A percentile compares a stretch with the other conserved stretches of the same genome.
Conservation (phyloP, 2,888 invertebrate genomes). For the Brassicogethes aeneus region DNA sequence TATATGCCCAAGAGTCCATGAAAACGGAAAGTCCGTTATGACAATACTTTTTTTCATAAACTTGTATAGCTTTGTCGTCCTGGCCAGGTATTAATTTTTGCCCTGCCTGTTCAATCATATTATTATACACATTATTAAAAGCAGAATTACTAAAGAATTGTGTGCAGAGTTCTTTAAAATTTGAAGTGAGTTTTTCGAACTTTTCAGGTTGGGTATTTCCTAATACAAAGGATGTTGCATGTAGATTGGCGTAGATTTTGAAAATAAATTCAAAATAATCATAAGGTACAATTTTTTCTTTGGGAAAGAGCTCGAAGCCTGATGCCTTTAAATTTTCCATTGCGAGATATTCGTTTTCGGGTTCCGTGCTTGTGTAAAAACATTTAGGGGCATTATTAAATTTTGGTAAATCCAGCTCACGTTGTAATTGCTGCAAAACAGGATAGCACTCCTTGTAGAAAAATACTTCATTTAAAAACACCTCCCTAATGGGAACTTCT, state of each 20-base stretch:
- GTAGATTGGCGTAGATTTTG: conserved; percentile 15
- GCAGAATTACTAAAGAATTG: background rate
- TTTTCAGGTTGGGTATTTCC: conserved; percentile 12
- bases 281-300: conserved; percentile 10
- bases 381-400: background rate
- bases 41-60: conserved; percentile 1
- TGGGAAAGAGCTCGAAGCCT: conserved; percentile 9
- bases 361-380: background rate
- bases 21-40: conserved; percentile 6
- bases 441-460: background rate
- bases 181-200: conserved; percentile 5
- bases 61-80: background rate
- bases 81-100: background rate
- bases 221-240: conserved; percentile 15
- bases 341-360: background rate
- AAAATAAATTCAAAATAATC: conserved; percentile 14
- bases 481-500: background rate
- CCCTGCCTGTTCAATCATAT: background rate
- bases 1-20: conserved; percentile 13
- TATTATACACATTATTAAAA: background rate
- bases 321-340: conserved; percentile 9
- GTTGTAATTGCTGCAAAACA: background rate
- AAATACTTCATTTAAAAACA: background rate
- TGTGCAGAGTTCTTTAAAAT: conserved; percentile 1
- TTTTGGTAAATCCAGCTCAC: background rate